These are phyloP conservation scores for Chloroceryle amazona DNA, from an alignment of 2,797 vertebrate species.

Conservation along the genomic window DNA sequence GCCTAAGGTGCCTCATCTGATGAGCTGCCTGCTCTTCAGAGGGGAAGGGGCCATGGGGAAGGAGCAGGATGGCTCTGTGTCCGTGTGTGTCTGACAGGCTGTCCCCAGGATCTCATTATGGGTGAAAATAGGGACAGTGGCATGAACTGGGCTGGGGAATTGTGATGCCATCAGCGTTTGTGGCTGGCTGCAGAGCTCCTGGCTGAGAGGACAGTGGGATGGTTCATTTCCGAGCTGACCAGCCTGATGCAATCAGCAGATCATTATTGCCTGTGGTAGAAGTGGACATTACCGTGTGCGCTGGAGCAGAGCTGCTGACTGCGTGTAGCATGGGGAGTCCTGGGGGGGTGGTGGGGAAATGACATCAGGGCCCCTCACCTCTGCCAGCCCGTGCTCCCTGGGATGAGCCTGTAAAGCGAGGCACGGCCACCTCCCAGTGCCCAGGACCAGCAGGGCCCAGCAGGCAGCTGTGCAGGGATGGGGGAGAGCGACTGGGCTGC, in stretches of 20 bases:
- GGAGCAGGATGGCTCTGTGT: neutral
- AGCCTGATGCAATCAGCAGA: neutral
- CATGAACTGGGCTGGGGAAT: fast-evolving
- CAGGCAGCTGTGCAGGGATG: no score
- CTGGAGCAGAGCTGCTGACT: neutral
- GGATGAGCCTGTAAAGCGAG: neutral
- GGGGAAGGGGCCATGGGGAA: neutral
- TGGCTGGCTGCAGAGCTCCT: neutral
- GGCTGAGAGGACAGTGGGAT: neutral
- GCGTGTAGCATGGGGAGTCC: fast-evolving
- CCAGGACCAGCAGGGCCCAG: neutral
- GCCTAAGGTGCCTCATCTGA: no score
- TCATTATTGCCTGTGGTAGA: no score
- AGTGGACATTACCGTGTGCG: fast-evolving
- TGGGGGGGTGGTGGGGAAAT: neutral
- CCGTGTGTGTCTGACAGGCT: fast-evolving
- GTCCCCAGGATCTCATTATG: neutral
- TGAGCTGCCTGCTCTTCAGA: neutral
- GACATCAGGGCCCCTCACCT: neutral
- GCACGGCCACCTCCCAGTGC: fast-evolving
- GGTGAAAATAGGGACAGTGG: neutral
- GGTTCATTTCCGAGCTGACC: neutral
- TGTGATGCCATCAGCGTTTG: neutral
- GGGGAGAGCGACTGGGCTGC: neutral
- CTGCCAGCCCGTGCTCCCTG: fast-evolving